These are phyloP conservation scores for Dascillus cervinus DNA, from an alignment of 2,888 invertebrate genomes.

Conservation along the genomic window DNA sequence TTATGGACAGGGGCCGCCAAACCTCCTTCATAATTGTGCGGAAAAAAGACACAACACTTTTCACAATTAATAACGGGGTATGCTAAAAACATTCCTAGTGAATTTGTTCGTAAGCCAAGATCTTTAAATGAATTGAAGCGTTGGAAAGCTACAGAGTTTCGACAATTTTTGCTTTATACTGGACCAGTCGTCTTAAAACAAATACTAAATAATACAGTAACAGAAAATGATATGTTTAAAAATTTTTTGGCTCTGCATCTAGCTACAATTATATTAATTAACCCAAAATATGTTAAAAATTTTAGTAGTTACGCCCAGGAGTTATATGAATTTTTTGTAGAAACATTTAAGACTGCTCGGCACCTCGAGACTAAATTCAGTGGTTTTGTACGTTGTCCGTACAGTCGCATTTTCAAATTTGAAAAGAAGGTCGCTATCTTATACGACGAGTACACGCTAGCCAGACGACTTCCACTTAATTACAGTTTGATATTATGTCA, in stretches of 20 bases:
- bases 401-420: too few relatives aligned
- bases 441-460: too few relatives aligned
- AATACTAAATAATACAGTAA: not conserved
- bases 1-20: not conserved
- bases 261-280: not conserved
- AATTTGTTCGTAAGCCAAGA: not conserved
- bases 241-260: not conserved
- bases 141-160: too few relatives aligned
- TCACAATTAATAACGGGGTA: not conserved
- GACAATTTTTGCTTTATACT: constrained; percentile 1
- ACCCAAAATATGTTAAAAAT: not conserved
- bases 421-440: too few relatives aligned
- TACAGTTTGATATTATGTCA: too few relatives aligned
- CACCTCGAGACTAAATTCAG: too few relatives aligned
- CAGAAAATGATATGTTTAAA: not conserved
- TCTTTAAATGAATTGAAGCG: not conserved
- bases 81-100: constrained; percentile 1
- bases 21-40: not conserved
- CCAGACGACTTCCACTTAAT: too few relatives aligned
- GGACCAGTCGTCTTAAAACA: not conserved
- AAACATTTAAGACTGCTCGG: too few relatives aligned
- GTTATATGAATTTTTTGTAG: constrained; percentile 1
- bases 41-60: not conserved
- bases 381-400: too few relatives aligned
- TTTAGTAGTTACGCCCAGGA: not conserved